Evolutionary conservation across 2,888 invertebrate genomes (phyloP), one percentile per base, ranked within the genome.

Genomic region (Dioctria rufipes): DNA sequence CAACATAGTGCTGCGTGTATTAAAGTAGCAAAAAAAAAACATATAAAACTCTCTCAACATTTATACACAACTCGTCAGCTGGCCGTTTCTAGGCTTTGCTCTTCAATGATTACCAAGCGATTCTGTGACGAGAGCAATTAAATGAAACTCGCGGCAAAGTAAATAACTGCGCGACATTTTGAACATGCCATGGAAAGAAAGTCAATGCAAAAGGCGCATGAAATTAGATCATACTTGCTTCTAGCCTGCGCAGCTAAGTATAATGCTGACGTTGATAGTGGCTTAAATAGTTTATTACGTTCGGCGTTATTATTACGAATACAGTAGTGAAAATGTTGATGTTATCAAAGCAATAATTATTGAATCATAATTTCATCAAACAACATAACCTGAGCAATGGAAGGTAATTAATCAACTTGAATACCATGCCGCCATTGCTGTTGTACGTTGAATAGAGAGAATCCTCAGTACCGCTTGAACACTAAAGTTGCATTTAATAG

Each of bases 331-430:
- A 67, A 67, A 67, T 4, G 39, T 3, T 67, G 67, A 67, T 49
- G 67, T n/a, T 67, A 67, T 67, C 67, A 67, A 25, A 25, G 46
- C 49, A 46, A 13, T 67, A 67, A 42, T 67, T 67, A 67, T 46
- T 67, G 67, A 67, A 67, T 67, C 67, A 67, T 67, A 67, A 67
- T 67, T 67, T 67, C 46, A 67, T 67, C 67, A 67, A 25, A 67
- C 49, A 49, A 46, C 67, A 67, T 67, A 67, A 67, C 49, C 37
- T 46, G 49, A 13, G 9, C 49, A 67, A 67, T 8, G 67, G 9
- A 25, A 25, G 46, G 67, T 43, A 67, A 67, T 67, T 67, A 67
- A 67, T 67, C 67, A 67, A 67, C 67, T 25, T 46, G 46, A n/a
- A 43, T 42, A 9, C 43, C 66, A 25, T 8, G 49, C 46, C 42